Evolutionary conservation across 2,113 vertebrate genomes (phyloP).

Genomic region (Malurus elegans): DNA sequence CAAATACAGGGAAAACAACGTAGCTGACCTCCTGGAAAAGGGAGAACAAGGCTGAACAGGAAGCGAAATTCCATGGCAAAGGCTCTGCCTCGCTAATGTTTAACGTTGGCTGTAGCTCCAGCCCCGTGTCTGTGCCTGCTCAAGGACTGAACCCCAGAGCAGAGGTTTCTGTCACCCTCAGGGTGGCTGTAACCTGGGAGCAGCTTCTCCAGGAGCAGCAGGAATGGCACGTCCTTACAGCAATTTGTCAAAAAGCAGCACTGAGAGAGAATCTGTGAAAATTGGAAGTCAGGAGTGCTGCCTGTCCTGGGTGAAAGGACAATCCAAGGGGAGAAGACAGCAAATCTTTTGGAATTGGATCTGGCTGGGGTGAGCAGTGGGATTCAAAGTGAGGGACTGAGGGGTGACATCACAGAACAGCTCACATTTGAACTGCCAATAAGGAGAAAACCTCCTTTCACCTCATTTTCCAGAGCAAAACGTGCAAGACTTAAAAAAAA

Average conservation of each 20-base stretch:
- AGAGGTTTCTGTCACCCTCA: background rate
- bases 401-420: background rate
- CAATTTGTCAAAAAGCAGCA: background rate
- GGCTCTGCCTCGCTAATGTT: background rate
- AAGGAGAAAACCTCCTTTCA: background rate
- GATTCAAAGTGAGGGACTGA: background rate
- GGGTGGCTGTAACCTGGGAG: background rate
- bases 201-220: background rate
- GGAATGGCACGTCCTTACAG: background rate
- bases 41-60: background rate
- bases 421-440: rapidly evolving
- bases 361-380: background rate
- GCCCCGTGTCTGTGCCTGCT: background rate
- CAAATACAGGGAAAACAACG: background rate
- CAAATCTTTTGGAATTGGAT: rapidly evolving
- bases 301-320: background rate
- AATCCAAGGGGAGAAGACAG: background rate
- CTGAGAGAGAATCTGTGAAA: rapidly evolving
- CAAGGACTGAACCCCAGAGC: background rate
- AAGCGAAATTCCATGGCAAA: rapidly evolving
- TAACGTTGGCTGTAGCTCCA: rapidly evolving
- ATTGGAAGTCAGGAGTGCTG: background rate
- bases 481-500: rapidly evolving
- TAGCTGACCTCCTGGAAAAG: background rate
- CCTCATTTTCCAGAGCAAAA: background rate